phyloP scores from a whole-genome alignment of 2,888 invertebrate genomes.

The Acholoe squamosa region DNA sequence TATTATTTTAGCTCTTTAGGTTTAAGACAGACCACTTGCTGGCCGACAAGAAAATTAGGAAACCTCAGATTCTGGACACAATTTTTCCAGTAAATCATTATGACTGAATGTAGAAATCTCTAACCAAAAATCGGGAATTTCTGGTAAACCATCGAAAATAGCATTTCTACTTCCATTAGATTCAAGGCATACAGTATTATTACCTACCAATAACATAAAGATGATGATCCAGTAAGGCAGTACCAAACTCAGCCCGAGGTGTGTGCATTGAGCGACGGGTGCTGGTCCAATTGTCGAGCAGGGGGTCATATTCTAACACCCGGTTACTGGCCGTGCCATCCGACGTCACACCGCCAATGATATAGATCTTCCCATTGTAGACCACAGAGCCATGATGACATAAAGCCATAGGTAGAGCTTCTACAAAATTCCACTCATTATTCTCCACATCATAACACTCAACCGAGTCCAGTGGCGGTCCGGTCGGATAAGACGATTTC shows the following conservation, averaged over 20 bases:
- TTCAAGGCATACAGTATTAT: too few species aligned
- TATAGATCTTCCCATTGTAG: constrained; percentile 72
- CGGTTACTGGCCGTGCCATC: constrained; percentile 73
- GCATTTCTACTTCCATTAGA: too few species aligned
- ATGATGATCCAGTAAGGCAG: constrained; percentile 88
- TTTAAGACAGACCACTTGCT: too few species aligned
- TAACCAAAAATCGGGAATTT: too few species aligned
- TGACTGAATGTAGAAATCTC: too few species aligned
- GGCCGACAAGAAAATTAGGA: too few species aligned
- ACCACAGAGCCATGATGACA: constrained; percentile 74
- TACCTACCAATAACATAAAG: constrained; percentile 87
- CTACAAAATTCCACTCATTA: constrained; percentile 73
- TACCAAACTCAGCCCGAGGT: constrained; percentile 88
- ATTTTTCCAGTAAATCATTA: too few species aligned
- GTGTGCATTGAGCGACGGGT: constrained; percentile 72
- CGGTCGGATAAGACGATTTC: constrained; percentile 73
- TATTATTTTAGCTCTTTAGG: too few species aligned
- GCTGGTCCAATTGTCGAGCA: constrained; percentile 73
- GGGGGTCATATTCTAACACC: constrained; percentile 73
- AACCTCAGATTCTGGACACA: too few species aligned
- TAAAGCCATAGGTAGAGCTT: constrained; percentile 74
- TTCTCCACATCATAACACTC: constrained; percentile 73
- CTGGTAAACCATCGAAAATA: too few species aligned
- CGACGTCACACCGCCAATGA: constrained; percentile 76
- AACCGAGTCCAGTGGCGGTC: constrained; percentile 72